Base-by-base conservation (phyloP, 1,140 invertebrate genomes). In the Plectrocnemia conspersa region DNA sequence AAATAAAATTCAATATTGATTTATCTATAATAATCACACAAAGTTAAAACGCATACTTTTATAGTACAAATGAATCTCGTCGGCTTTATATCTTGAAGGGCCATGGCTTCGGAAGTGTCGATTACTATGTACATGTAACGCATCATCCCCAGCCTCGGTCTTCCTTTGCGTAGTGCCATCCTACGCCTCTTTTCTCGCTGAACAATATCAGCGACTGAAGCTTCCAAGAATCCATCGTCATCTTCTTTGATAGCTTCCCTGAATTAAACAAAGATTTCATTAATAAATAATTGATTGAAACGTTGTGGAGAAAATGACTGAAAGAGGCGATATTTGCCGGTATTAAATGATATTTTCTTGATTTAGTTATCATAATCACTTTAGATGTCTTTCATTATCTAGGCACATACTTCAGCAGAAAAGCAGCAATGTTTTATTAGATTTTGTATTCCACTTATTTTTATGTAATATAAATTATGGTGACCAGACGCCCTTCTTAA, bases 241-340 rank as follows among this genome's bases (percentile, higher is more conserved):
- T 97, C 93, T 80, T 98, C 95, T 73, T 91, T 87, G 40, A 98
- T 91, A 29, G 90, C 91, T 75, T 98, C 95, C 93, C 93, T 96
- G 33, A 23, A 64, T 47, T 36, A 4, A 15, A 55, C 25, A 46
- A n/a, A n/a, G n/a, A n/a, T n/a, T n/a, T n/a, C n/a, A n/a, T n/a
- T n/a, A n/a, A n/a, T n/a, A n/a, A n/a, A n/a, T n/a, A n/a, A n/a
- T n/a, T n/a, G n/a, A n/a, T n/a, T n/a, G n/a, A n/a, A n/a, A n/a
- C n/a, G n/a, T n/a, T n/a, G n/a, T n/a, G n/a, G n/a, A n/a, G n/a
- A n/a, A n/a, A n/a, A n/a, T n/a, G n/a, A n/a, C n/a, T n/a, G n/a
- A n/a, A n/a, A n/a, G n/a, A n/a, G n/a, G n/a, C n/a, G n/a, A n/a
- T n/a, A n/a, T n/a, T n/a, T n/a, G n/a, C n/a, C n/a, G n/a, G n/a